phyloP scores from a whole-genome alignment of 2,888 invertebrate genomes.

The Erebia aethiops region DNA sequence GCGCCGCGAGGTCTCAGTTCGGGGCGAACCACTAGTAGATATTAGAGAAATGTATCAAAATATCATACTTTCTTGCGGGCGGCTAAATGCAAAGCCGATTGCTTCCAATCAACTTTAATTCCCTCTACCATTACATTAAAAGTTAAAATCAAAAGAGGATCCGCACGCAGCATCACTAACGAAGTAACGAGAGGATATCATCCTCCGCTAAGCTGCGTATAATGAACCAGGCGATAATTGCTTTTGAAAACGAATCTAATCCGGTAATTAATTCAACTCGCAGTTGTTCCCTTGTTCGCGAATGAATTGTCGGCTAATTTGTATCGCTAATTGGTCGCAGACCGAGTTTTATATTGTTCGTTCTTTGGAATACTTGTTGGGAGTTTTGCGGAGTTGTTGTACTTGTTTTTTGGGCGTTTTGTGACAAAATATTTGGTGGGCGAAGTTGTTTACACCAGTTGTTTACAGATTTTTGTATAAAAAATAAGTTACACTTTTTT shows the following conservation, averaged over 20 bases:
- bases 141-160: background rate
- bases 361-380: background rate
- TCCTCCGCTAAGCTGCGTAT: slow-evolving; percentile 6
- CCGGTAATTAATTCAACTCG: slow-evolving; percentile 27
- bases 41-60: too few species aligned
- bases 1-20: too few species aligned
- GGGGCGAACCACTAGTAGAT: too few species aligned
- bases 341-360: background rate
- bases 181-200: background rate
- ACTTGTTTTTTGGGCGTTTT: background rate
- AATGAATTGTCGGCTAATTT: slow-evolving; percentile 29
- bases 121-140: background rate
- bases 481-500: too few species aligned
- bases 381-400: background rate
- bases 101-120: too few species aligned
- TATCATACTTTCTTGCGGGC: too few species aligned
- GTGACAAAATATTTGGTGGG: background rate
- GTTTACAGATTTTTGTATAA: too few species aligned
- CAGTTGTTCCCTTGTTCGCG: slow-evolving; percentile 19
- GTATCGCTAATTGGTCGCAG: slow-evolving; percentile 24
- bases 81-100: too few species aligned
- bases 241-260: slow-evolving; percentile 26
- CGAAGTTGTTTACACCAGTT: too few species aligned
- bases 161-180: background rate
- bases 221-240: slow-evolving; percentile 23